Evolutionary conservation across 2,797 vertebrate genomes (phyloP).

Genomic region (Argya squamiceps): DNA sequence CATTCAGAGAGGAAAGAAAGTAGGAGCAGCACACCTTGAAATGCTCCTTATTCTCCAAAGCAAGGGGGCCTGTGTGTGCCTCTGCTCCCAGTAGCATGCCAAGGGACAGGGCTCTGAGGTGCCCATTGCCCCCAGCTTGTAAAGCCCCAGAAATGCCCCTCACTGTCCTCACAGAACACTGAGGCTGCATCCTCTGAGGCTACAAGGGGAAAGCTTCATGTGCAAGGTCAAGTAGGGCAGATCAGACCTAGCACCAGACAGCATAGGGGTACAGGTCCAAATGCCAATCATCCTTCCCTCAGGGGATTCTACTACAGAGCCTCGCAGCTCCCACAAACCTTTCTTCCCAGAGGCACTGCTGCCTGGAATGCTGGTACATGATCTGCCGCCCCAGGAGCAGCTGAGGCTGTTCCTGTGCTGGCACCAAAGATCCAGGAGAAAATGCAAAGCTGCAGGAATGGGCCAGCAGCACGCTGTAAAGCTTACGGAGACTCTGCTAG

Average conservation of each 20-base stretch:
- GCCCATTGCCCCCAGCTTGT: fast-evolving
- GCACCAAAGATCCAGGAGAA: not conserved
- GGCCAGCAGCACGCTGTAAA: not conserved
- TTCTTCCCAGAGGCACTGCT: fast-evolving
- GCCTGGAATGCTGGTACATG: not conserved
- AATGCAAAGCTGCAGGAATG: not conserved
- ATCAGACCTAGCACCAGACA: not conserved
- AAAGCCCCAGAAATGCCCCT: not conserved
- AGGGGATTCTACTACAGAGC: not conserved
- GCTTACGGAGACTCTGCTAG: not conserved
- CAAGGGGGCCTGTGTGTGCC: fast-evolving
- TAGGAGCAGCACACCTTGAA: not conserved
- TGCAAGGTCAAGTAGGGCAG: not conserved
- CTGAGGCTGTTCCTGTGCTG: not conserved
- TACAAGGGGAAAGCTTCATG: fast-evolving
- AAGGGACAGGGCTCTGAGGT: fast-evolving
- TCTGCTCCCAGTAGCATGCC: no score
- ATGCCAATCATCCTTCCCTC: not conserved
- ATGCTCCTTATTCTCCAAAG: not conserved
- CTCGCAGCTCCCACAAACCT: fast-evolving
- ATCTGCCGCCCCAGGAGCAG: fast-evolving
- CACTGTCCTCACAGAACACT: fast-evolving
- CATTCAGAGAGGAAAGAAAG: not conserved
- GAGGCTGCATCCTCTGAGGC: not conserved
- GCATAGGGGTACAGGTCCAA: not conserved